Base-by-base conservation (phyloP, 64 coral and sea anemone genomes). In the Montipora sp. region DNA sequence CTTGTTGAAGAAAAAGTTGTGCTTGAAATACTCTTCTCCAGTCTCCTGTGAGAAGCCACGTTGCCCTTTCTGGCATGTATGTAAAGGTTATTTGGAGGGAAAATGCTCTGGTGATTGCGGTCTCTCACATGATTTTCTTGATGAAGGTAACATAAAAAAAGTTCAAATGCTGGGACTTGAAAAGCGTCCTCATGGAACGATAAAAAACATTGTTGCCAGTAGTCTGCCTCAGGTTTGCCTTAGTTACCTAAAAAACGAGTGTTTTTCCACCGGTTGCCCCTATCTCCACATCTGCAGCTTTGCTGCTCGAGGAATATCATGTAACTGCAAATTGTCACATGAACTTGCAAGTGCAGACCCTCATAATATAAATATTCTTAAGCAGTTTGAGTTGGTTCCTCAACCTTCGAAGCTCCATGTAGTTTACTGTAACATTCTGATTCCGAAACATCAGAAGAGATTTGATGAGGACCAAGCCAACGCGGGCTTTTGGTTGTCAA, bases 101-200 rank as follows among this genome's bases (percentile, higher is more conserved):
- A 66, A 16, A 14, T 93, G 91, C 23, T 7, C 68, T 14, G 51
- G 18, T 20, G 5, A 16, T 67, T 93, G 91, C 80, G 58, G 47
- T 55, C 20, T 76, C 15, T 93, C 91, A 43, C 91, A 93, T 71
- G 83, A 93, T 65, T 60, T 93, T 18, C 59, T 57, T 19, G 91
- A 93, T 73, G 78, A 93, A 22, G 75, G 76, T 16, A 93, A 93
- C 67, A n/a, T 79, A 46, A 78, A 93, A 7, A 88, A 88, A 36
- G 47, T 76, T 12, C 19, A 71, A 65, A 80, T 47, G 68, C 58
- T 83, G 58, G 72, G 48, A 4, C 47, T 93, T n/a, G 83, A 80
- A 7, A 61, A 80, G 1, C 19, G 6, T 5, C 7, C 45, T 0
- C 87, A 3, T 48, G 59, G 63, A 51, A 44, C 50, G 71, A 5